These are phyloP conservation scores for Drosophila pseudoobscura DNA, from an alignment of 1,140 invertebrate genomes.

Conservation along the genomic window DNA sequence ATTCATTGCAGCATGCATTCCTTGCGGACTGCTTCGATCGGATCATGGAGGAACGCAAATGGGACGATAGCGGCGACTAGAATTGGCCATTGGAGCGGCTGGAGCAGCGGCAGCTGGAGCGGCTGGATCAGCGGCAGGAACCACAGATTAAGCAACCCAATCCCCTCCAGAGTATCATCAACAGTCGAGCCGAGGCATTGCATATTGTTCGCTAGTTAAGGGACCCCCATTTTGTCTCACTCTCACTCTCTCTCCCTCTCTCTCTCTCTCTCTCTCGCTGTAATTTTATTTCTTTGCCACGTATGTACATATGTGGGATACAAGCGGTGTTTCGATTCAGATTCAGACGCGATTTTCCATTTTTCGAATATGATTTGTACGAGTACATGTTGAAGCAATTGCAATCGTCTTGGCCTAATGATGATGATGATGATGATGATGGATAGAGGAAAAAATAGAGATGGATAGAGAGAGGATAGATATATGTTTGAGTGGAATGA, in stretches of 20 bases:
- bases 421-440: too few species aligned
- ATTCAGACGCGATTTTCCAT: too few species aligned
- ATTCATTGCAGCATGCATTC: slow-evolving; percentile 90
- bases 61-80: slow-evolving; percentile 90
- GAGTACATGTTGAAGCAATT: slow-evolving; percentile 19
- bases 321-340: too few species aligned
- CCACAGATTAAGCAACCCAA: slow-evolving; percentile 19
- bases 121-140: slow-evolving; percentile 17
- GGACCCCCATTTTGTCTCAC: background rate
- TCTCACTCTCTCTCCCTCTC: background rate
- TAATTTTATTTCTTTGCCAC: too few species aligned
- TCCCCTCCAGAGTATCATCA: slow-evolving; percentile 18
- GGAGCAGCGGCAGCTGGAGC: slow-evolving; percentile 22
- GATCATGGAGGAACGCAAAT: slow-evolving; percentile 95
- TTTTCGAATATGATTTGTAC: slow-evolving; percentile 25
- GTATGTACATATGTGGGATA: too few species aligned
- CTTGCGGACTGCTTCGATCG: slow-evolving; percentile 97
- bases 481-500: background rate
- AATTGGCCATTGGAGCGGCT: slow-evolving; percentile 16
- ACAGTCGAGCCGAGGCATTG: slow-evolving; percentile 38
- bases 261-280: too few species aligned
- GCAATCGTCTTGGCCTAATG: slow-evolving; percentile 16
- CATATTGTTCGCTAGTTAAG: slow-evolving; percentile 41
- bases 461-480: background rate
- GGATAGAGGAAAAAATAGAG: too few species aligned